Percentiles rank a stretch among this genome's conserved stretches.
phyloP scores from a whole-genome alignment of 2,797 vertebrate genomes.

The Gallinago stenura region DNA sequence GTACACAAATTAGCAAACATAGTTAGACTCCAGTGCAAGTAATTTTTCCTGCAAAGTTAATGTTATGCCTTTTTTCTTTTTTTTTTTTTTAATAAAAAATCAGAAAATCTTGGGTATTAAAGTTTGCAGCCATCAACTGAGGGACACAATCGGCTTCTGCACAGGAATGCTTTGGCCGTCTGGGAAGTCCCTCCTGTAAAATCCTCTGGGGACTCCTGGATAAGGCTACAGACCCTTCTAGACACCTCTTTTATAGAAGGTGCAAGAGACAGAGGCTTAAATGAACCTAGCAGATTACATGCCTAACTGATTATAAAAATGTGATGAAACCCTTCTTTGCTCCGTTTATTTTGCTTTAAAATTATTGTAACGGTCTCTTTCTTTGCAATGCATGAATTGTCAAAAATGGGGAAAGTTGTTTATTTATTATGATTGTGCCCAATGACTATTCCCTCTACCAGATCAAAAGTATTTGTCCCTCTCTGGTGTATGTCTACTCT shows the following conservation, averaged over 20 bases:
- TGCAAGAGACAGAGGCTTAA: conserved; percentile 80
- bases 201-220: not conserved
- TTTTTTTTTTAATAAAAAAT: not conserved
- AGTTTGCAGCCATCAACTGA: not conserved
- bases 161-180: not conserved
- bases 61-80: not conserved
- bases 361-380: conserved; percentile 43
- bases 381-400: conserved; percentile 50
- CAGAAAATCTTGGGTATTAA: not conserved
- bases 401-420: conserved; percentile 65
- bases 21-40: not conserved
- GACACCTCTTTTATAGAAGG: not conserved
- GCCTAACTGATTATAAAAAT: not conserved
- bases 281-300: conserved; percentile 56
- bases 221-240: not conserved
- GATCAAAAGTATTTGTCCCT: conserved; percentile 69
- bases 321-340: not conserved
- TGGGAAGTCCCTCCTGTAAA: not conserved
- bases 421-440: conserved; percentile 64
- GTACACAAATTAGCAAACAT: not conserved
- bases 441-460: conserved; percentile 38
- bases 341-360: conserved; percentile 74
- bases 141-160: not conserved
- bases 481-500: not conserved
- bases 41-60: not conserved